phyloP scores from a whole-genome alignment of 2,113 vertebrate genomes.

The Monarcha castaneiventris region DNA sequence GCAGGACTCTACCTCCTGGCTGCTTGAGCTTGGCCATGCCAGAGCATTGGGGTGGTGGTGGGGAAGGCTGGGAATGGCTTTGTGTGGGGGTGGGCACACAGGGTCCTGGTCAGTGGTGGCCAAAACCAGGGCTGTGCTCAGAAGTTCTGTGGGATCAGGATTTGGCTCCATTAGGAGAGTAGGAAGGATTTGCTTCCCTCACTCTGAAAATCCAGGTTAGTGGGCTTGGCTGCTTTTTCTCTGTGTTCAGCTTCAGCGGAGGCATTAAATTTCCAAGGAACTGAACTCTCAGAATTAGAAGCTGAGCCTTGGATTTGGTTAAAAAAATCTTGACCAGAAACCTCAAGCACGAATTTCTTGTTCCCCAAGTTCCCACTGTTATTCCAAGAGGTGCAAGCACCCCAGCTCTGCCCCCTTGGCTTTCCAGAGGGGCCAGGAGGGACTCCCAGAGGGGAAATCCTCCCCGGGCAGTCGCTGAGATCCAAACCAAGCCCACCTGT shows the following conservation, averaged over 20 bases:
- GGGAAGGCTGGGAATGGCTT: neutral
- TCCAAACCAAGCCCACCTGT: neutral
- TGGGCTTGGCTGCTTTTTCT: neutral
- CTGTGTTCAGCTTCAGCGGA: neutral
- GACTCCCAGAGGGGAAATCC: neutral
- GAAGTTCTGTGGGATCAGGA: neutral
- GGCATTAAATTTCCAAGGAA: neutral
- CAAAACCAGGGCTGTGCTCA: neutral
- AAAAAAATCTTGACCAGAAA: neutral
- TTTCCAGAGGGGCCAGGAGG: neutral
- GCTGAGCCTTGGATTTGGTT: neutral
- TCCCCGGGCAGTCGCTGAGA: neutral
- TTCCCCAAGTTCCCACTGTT: neutral
- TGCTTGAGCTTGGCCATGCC: neutral
- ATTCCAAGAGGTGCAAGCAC: neutral
- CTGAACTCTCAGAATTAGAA: neutral
- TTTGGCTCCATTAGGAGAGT: neutral
- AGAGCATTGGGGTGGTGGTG: neutral
- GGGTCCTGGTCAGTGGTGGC: neutral
- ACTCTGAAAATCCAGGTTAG: neutral
- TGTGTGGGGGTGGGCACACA: neutral
- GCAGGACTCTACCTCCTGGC: neutral
- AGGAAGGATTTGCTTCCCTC: neutral
- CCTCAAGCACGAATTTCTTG: neutral
- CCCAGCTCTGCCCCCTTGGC: neutral